Percentiles rank a stretch among this genome's conserved stretches.
Conservation (phyloP, 2,797 vertebrate genomes). For the Fringilla coelebs region DNA sequence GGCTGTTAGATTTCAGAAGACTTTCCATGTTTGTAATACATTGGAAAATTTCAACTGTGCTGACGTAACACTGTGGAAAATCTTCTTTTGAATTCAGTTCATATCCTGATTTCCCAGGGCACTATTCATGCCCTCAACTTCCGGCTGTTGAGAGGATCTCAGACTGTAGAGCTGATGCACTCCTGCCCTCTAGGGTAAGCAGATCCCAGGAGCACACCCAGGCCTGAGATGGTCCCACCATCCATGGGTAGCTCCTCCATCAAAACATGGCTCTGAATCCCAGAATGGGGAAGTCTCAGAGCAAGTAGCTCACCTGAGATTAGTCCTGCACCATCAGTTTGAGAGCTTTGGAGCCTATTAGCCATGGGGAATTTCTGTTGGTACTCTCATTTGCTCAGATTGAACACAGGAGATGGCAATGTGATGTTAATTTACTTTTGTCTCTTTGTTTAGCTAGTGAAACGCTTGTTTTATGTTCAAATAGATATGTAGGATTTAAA, state of each 20-base stretch:
- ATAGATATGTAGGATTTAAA: slow-evolving; percentile 1
- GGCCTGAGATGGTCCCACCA: not conserved
- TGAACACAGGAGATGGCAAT: not conserved
- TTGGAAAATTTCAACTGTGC: not conserved
- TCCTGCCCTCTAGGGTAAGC: not conserved
- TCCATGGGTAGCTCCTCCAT: rapidly evolving
- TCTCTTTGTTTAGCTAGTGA: slow-evolving; percentile 15
- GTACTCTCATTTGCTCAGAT: not conserved
- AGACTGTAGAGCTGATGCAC: not conserved
- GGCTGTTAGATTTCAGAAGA: not conserved
- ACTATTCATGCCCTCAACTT: not conserved
- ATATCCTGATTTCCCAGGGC: not conserved
- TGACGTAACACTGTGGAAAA: not conserved
- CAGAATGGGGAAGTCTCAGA: not conserved
- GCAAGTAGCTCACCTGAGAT: not conserved
- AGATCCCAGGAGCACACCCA: not conserved
- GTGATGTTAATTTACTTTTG: not conserved
- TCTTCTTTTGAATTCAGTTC: not conserved
- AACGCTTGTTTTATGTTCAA: slow-evolving; percentile 11
- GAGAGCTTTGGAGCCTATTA: not conserved
- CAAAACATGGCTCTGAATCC: not conserved
- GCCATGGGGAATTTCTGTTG: not conserved
- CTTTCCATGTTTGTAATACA: not conserved
- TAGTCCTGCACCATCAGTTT: not conserved
- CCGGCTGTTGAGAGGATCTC: not conserved